phyloP scores from a whole-genome alignment of 1,140 invertebrate species.

The Aphaenogaster rudis region DNA sequence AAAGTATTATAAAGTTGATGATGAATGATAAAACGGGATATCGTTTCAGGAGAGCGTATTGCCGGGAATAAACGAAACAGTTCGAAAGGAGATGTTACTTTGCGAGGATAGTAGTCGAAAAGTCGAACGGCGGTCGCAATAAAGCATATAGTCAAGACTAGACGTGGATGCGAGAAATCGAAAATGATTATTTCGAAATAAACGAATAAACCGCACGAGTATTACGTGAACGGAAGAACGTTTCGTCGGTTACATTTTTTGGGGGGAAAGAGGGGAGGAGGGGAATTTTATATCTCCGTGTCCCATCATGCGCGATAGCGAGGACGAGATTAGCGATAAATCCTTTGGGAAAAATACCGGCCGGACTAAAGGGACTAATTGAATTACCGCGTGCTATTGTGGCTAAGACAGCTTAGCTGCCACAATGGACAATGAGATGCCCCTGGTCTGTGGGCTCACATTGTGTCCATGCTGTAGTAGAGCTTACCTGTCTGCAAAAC shows the following conservation, averaged over 20 bases:
- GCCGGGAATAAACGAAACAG: neutral
- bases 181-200: neutral
- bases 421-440: slow-evolving; percentile 66
- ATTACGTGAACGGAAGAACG: slow-evolving; percentile 12
- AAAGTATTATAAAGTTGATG: neutral
- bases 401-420: slow-evolving; percentile 62
- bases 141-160: neutral
- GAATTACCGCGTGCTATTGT: slow-evolving; percentile 69
- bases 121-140: neutral
- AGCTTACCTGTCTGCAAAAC: slow-evolving; percentile 51
- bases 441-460: slow-evolving; percentile 57
- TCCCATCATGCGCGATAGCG: slow-evolving; percentile 24
- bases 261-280: neutral
- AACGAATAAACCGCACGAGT: slow-evolving; percentile 25
- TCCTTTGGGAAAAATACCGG: slow-evolving; percentile 55
- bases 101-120: neutral
- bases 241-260: slow-evolving; percentile 3
- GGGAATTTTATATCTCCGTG: slow-evolving; percentile 33
- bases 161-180: slow-evolving; percentile 2
- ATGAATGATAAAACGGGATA: neutral
- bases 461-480: slow-evolving; percentile 53
- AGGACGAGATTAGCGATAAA: slow-evolving; percentile 58
- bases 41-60: neutral
- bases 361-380: slow-evolving; percentile 64
- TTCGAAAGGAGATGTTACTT: neutral